A percentile compares a stretch with the other conserved stretches of the same genome.
phyloP scores from a whole-genome alignment of 2,888 invertebrate genomes.

The Drosophila mayaguana region DNA sequence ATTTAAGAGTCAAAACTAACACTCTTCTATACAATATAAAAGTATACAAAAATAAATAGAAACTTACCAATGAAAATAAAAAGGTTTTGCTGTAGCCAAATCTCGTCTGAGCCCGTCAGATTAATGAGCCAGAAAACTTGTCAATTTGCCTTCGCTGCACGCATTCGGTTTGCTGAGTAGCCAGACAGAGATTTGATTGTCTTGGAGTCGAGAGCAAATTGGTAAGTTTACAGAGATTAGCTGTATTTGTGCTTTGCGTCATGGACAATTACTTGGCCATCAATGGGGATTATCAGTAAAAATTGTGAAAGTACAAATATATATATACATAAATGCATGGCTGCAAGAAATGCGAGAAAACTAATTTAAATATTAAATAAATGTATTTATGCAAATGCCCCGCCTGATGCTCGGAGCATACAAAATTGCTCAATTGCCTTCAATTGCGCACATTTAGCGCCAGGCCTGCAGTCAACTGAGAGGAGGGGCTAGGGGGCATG shows the following conservation, averaged over 20 bases:
- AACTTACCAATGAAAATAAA: not conserved
- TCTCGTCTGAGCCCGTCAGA: not conserved
- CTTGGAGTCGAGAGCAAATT: conserved; percentile 31
- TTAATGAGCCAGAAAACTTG: conserved; percentile 18
- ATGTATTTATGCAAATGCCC: conserved; percentile 75
- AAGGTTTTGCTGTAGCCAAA: not conserved
- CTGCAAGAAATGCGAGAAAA: conserved; percentile 50
- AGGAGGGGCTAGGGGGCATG: not conserved
- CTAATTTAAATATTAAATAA: conserved; percentile 80
- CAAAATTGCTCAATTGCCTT: conserved; percentile 72
- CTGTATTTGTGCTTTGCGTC: conserved; percentile 49
- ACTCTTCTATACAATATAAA: not conserved
- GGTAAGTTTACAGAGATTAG: conserved; percentile 23
- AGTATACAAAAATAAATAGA: not conserved
- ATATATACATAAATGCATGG: conserved; percentile 51
- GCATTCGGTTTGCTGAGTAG: conserved; percentile 16
- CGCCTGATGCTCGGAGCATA: conserved; percentile 41
- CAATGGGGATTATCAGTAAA: conserved; percentile 57
- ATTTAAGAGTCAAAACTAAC: too few species aligned
- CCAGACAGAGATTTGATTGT: conserved; percentile 8
- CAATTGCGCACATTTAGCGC: conserved; percentile 72
- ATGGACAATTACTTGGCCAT: conserved; percentile 55
- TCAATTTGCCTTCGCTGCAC: conserved; percentile 37
- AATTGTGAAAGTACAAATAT: conserved; percentile 9
- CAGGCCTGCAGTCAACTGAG: conserved; percentile 30